A percentile compares a stretch with the other conserved stretches of the same genome.
These are phyloP conservation scores for Tursiops truncatus DNA, from an alignment of 2,113 vertebrate genomes.

Conservation along the genomic window DNA sequence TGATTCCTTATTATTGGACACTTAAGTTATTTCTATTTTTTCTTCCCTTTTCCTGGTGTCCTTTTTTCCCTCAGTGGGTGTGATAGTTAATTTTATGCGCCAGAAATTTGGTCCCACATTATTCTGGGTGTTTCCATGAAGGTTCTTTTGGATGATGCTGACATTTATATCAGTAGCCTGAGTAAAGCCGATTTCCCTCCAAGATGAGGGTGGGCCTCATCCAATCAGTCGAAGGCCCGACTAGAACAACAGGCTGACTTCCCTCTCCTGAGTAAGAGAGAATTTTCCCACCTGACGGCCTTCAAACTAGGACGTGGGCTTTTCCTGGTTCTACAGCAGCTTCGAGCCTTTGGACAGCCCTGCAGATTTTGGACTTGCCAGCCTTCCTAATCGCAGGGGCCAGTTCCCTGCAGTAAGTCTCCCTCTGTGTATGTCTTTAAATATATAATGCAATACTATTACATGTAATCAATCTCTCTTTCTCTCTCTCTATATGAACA, in stretches of 20 bases:
- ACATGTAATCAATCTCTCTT: background rate
- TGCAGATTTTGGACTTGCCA: background rate
- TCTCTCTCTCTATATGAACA: background rate
- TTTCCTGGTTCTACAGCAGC: background rate
- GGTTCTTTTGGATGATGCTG: background rate
- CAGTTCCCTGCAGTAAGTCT: background rate
- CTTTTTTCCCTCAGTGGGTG: background rate
- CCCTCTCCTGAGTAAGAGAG: background rate
- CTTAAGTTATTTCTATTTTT: background rate
- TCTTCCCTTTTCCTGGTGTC: background rate
- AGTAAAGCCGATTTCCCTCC: background rate
- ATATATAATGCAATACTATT: background rate
- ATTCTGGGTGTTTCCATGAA: background rate
- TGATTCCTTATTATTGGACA: background rate
- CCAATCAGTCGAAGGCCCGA: background rate
- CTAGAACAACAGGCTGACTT: background rate
- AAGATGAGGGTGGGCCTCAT: background rate
- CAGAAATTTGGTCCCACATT: background rate
- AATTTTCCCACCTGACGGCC: background rate
- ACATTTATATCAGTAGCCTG: background rate
- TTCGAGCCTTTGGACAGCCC: background rate
- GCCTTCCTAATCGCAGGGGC: no score
- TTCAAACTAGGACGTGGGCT: background rate
- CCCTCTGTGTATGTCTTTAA: background rate
- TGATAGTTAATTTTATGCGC: background rate